phyloP scores from a whole-genome alignment of 2,113 vertebrate species.

The Muscicapa adusta region DNA sequence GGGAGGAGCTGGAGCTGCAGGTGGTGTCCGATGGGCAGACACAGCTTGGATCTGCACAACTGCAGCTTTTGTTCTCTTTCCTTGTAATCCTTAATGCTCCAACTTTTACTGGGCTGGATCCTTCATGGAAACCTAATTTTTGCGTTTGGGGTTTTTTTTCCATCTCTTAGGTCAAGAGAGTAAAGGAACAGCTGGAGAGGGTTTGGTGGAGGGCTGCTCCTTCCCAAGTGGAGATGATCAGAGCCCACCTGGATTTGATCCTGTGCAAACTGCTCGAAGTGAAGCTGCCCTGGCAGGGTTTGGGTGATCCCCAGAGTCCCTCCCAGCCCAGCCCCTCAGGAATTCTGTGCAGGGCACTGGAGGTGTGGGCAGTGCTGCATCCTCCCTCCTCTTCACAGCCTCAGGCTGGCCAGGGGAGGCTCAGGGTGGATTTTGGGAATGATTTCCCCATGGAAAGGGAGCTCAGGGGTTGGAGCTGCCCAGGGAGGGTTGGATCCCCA shows the following conservation, averaged over 20 bases:
- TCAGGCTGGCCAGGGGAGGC: rapidly evolving
- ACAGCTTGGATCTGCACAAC: not conserved
- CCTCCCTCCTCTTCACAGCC: not conserved
- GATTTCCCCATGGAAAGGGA: not conserved
- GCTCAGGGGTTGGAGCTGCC: not conserved
- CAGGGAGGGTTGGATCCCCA: not conserved
- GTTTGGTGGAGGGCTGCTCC: not conserved
- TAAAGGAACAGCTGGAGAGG: not conserved
- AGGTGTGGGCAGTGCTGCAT: not conserved
- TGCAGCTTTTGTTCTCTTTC: rapidly evolving
- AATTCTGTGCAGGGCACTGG: not conserved
- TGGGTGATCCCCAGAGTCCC: not conserved
- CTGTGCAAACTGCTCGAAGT: not conserved
- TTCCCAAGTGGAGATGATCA: not conserved
- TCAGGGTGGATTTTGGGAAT: not conserved
- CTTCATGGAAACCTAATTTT: not conserved
- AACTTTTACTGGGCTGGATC: not conserved
- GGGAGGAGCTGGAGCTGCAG: not conserved
- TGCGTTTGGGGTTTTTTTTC: not conserved
- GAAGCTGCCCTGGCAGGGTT: not conserved
- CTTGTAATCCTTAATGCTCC: not conserved
- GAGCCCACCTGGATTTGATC: not conserved
- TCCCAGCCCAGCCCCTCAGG: not conserved
- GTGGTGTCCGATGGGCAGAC: not conserved
- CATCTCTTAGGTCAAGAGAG: not conserved